Base-by-base conservation (phyloP, 2,888 invertebrate genomes). In the Gari tellinella region DNA sequence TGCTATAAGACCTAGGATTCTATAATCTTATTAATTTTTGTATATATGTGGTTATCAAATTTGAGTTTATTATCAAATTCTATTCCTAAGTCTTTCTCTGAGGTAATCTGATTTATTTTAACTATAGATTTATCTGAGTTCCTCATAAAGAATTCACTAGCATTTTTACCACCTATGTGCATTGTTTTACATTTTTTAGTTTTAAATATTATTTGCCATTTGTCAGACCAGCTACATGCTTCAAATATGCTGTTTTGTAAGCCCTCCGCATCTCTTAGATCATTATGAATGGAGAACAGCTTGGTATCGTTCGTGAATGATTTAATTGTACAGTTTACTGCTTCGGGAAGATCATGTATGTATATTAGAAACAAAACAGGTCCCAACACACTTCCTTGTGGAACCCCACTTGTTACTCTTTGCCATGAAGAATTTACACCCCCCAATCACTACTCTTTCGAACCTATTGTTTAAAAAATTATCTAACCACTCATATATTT, bases 391-490 rank as follows among this genome's bases (percentile, higher is more conserved):
- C 40, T 48, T 0, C 57, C 63, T 45, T 57, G 69, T 0, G 63
- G 57, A n/a, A 57, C 40, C 5, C 68, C 62, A 56, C 55, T 61
- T n/a, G 55, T 37, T 1, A 69, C 55, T n/a, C 37, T 21, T n/a
- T 21, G 0, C 57, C 49, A 69, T n/a, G 15, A 17, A 7, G 68
- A 69, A 7, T 2, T 14, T 12, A 8, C 10, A 21, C 23, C 70
- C 70, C 45, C 63, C 52, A 12, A 64, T 41, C 10, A 40, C 26
- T 0, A 58, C 70, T 53, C 70, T 45, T 23, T 70, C 64, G 15
- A n/a, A 2, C 21, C 52, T 41, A n/a, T 64, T 26, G 2, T 17
- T 25, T 14, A 70, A 25, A 40, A 70, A 70, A 19, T 64, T 19
- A 53, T 26, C 25, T 23, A 64, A n/a, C 70, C 70, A 70, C 7